A percentile compares a stretch with the other conserved stretches of the same genome.
These are phyloP conservation scores for Chionis minor DNA, from an alignment of 2,113 vertebrate species.

Conservation along the genomic window DNA sequence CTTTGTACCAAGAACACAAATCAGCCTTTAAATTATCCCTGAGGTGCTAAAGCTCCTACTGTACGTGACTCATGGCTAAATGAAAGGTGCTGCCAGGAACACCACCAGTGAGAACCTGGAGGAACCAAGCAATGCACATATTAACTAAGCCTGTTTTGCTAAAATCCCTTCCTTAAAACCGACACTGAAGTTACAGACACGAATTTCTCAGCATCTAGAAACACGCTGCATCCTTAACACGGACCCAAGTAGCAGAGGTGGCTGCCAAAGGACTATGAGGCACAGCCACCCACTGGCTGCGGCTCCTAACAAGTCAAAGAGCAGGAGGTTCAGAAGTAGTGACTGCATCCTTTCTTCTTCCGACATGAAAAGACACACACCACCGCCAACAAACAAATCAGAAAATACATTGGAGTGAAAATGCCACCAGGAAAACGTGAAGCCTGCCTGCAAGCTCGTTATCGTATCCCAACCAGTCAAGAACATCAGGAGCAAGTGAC, in stretches of 20 bases:
- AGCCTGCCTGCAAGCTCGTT: neutral
- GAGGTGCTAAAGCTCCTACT: neutral
- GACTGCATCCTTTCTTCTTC: neutral
- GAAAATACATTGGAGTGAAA: neutral
- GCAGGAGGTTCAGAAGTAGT: neutral
- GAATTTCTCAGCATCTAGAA: neutral
- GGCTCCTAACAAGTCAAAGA: neutral
- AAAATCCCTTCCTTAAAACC: neutral
- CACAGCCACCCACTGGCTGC: neutral
- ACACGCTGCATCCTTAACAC: fast-evolving
- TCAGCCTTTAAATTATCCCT: neutral
- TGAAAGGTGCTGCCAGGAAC: neutral
- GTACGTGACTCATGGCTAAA: neutral
- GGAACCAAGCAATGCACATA: neutral
- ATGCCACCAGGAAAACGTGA: fast-evolving
- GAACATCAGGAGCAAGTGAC: neutral
- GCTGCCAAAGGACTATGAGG: neutral
- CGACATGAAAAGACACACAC: neutral
- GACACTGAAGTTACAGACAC: neutral
- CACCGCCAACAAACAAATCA: neutral
- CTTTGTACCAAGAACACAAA: neutral
- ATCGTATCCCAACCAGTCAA: neutral
- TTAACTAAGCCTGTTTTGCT: neutral
- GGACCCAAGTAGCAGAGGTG: neutral
- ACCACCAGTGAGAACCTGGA: neutral